These are phyloP conservation scores for Drosophila grimshawi DNA, from an alignment of 1,140 invertebrate genomes.

Conservation along the genomic window DNA sequence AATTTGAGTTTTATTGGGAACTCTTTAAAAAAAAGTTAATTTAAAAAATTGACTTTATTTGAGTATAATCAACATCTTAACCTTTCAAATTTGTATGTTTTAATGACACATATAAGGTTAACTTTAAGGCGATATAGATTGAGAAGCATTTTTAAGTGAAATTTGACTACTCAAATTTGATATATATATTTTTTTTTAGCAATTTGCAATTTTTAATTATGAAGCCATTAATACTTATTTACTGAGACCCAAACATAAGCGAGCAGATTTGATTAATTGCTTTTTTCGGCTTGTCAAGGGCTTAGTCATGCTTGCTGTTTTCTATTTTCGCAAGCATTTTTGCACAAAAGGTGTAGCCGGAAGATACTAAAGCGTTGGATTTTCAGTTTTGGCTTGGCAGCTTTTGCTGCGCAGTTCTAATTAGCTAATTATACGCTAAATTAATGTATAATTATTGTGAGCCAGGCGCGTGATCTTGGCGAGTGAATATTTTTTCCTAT, in stretches of 20 bases:
- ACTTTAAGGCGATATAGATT: background rate
- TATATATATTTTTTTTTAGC: constrained; percentile 43
- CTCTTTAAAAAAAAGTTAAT: too few species aligned
- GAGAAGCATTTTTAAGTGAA: background rate
- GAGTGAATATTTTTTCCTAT: constrained; percentile 53
- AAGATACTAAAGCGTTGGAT: constrained; percentile 61
- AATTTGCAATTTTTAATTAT: constrained; percentile 77
- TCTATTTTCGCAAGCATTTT: constrained; percentile 79
- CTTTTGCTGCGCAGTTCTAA: constrained; percentile 74
- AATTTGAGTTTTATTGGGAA: constrained; percentile 34
- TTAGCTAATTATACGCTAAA: constrained; percentile 82
- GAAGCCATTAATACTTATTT: constrained; percentile 78
- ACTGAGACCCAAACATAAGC: constrained; percentile 61
- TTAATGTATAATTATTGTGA: constrained; percentile 80
- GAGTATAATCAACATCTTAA: background rate
- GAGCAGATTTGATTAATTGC: constrained; percentile 73
- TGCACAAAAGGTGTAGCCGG: constrained; percentile 80
- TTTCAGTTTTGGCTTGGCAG: constrained; percentile 49
- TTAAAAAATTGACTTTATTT: too few species aligned
- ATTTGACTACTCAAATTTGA: constrained; percentile 11
- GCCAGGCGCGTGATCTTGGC: constrained; percentile 59
- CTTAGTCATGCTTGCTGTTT: constrained; percentile 68
- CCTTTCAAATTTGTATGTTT: too few species aligned
- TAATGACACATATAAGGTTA: background rate
- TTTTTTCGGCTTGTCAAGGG: constrained; percentile 71